Conservation (phyloP, 1,140 invertebrate species). For the Ceratosolen fusciceps region DNA sequence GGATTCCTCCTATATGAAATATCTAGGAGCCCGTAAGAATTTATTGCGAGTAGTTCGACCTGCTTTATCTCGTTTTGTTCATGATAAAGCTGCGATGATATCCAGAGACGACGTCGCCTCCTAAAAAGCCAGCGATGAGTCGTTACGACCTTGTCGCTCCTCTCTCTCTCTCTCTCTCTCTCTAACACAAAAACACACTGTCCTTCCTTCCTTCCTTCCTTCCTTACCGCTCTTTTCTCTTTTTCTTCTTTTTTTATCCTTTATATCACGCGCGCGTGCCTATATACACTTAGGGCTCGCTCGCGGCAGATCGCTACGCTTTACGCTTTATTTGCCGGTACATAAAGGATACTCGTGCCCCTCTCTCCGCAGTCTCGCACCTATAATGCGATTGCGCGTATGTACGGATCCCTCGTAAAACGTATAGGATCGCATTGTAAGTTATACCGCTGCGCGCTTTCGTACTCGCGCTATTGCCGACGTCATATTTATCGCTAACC, state of each 20-base stretch:
- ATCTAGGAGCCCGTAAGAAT: constrained; percentile 68
- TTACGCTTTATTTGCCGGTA: constrained; percentile 35
- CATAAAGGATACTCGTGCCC: constrained; percentile 37
- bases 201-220: too few species aligned
- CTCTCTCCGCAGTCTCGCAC: neutral
- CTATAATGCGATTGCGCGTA: constrained; percentile 40
- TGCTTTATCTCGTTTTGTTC: constrained; percentile 71
- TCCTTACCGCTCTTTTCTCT: too few species aligned
- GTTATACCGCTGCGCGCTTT: constrained; percentile 22
- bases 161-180: too few species aligned
- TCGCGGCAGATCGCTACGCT: constrained; percentile 26
- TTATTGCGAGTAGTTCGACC: constrained; percentile 69
- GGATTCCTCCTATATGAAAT: constrained; percentile 73
- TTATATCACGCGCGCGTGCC: constrained; percentile 1
- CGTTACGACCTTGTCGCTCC: too few species aligned
- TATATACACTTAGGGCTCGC: constrained; percentile 2
- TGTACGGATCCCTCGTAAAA: constrained; percentile 38
- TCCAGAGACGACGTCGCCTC: constrained; percentile 54
- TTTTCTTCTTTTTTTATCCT: constrained; percentile 29
- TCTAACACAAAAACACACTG: too few species aligned
- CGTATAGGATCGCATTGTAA: neutral
- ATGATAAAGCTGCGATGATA: constrained; percentile 70
- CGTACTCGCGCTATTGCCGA: constrained; percentile 4
- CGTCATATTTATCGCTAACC: constrained; percentile 16
- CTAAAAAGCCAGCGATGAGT: constrained; percentile 58